Conservation (phyloP, 35 echinoderm and acorn worm species). For the Apostichopus japonicus region DNA sequence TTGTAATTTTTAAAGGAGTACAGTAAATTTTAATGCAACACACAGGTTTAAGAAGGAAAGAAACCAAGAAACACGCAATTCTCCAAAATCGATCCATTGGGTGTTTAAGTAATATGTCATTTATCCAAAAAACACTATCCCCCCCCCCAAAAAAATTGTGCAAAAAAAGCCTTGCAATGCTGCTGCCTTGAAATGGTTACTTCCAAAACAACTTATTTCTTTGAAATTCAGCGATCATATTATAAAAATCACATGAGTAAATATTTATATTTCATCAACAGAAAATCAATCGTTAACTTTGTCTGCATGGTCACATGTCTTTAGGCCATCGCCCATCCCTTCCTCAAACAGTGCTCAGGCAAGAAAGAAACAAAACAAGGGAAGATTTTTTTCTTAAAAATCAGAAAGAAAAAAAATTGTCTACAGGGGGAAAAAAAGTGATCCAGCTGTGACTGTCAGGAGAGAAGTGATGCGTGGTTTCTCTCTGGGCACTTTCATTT, state of each 20-base stretch:
- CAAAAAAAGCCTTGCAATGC: too few species aligned
- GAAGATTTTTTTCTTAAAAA: not conserved
- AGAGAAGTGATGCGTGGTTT: constrained; percentile 6
- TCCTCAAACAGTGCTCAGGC: not conserved
- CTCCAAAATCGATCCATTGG: too few species aligned
- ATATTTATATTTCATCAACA: constrained; percentile 59
- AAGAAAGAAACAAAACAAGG: not conserved
- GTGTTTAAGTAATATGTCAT: too few species aligned
- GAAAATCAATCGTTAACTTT: constrained; percentile 41
- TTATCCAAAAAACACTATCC: too few species aligned
- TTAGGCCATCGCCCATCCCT: constrained; percentile 41
- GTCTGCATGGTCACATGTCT: constrained; percentile 43
- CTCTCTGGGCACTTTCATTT: constrained; percentile 6
- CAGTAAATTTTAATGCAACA: too few species aligned
- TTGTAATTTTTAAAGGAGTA: too few species aligned
- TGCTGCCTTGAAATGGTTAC: not conserved
- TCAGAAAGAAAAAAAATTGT: not conserved
- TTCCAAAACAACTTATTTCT: constrained; percentile 34
- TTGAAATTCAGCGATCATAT: constrained; percentile 53
- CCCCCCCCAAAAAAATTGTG: too few species aligned
- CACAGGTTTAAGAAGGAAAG: too few species aligned
- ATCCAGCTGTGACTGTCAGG: constrained; percentile 33
- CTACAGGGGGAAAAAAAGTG: not conserved
- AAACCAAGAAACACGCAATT: too few species aligned
- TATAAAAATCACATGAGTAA: constrained; percentile 53